phyloP scores from a whole-genome alignment of 2,888 invertebrate species.

The Pterobdella sp. region DNA sequence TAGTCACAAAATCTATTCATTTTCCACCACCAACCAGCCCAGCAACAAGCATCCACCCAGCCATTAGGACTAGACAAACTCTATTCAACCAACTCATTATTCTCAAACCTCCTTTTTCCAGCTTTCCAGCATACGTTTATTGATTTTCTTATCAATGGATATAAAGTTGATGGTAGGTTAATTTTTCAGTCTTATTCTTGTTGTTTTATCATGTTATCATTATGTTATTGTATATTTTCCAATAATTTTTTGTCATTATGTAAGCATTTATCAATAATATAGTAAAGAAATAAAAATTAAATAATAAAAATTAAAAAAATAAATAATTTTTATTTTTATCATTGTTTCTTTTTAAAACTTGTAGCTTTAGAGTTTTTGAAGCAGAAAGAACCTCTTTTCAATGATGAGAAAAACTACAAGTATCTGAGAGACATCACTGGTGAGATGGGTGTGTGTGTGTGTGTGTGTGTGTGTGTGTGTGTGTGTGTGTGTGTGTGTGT shows the following conservation, averaged over 20 bases:
- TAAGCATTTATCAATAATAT: too few species aligned
- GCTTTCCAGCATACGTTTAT: slow-evolving; percentile 5
- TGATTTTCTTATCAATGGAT: slow-evolving; percentile 2
- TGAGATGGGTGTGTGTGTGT: not conserved
- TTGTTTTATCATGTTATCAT: too few species aligned
- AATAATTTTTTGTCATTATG: too few species aligned
- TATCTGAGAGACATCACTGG: not conserved
- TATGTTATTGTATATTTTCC: too few species aligned
- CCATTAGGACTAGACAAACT: not conserved
- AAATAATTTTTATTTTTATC: too few species aligned
- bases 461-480: too few species aligned
- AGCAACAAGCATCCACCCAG: not conserved
- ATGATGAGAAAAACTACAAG: not conserved
- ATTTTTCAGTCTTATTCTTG: too few species aligned
- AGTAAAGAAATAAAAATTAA: too few species aligned
- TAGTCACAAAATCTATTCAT: too few species aligned
- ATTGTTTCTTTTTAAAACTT: too few species aligned
- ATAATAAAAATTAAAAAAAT: too few species aligned
- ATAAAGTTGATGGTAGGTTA: not conserved
- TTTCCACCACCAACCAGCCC: not conserved
- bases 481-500: too few species aligned
- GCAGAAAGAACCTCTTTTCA: slow-evolving; percentile 6
- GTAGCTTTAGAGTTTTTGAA: not conserved
- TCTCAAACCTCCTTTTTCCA: slow-evolving; percentile 8
- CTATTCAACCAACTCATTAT: not conserved